A percentile compares a stretch with the other conserved stretches of the same genome.
phyloP scores from a whole-genome alignment of 64 coral and sea anemone genomes.

The Acropora tenuis region DNA sequence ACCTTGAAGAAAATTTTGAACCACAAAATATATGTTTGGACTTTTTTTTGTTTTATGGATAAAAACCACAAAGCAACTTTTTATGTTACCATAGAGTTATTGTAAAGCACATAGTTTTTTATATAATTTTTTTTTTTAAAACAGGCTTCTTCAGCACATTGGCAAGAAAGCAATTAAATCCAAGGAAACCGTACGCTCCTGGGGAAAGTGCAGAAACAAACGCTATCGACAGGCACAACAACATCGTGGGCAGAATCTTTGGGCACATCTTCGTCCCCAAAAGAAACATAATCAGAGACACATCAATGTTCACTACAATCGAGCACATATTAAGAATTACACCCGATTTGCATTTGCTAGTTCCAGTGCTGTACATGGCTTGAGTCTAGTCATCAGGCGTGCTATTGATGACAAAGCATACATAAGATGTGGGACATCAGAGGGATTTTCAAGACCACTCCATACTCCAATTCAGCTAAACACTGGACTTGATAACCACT shows the following conservation, averaged over 20 bases:
- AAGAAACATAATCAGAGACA: constrained; percentile 33
- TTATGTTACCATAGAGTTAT: constrained; percentile 14
- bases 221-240: constrained; percentile 41
- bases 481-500: constrained; percentile 37
- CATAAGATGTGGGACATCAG: constrained; percentile 57
- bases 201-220: constrained; percentile 52
- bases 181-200: constrained; percentile 42
- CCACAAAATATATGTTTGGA: constrained; percentile 22
- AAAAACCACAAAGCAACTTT: constrained; percentile 10
- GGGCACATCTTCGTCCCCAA: constrained; percentile 39
- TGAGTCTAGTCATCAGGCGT: constrained; percentile 38
- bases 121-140: neutral
- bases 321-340: constrained; percentile 63
- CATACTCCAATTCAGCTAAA: constrained; percentile 49
- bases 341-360: constrained; percentile 61
- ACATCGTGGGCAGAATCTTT: constrained; percentile 46
- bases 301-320: constrained; percentile 65
- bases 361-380: neutral
- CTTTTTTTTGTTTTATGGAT: constrained; percentile 17
- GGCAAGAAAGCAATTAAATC: constrained; percentile 17
- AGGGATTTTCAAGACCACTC: constrained; percentile 64
- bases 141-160: constrained; percentile 25
- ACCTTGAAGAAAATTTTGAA: neutral
- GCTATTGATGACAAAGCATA: constrained; percentile 62
- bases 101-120: neutral